Evolutionary conservation across 1,140 invertebrate genomes (phyloP).

Genomic region (Ptiloglossa arizonensis): DNA sequence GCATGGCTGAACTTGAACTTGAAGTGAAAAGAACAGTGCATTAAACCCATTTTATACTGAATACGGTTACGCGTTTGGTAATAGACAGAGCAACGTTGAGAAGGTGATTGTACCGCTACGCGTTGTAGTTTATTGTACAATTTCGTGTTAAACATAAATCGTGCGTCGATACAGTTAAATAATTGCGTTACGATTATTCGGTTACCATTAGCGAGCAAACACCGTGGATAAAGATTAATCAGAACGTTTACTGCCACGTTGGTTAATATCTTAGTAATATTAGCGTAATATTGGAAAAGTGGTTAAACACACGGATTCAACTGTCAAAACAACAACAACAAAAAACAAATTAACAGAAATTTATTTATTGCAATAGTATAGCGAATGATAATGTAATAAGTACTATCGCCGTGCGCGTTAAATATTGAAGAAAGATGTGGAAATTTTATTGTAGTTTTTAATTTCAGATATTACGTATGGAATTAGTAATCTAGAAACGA

Average conservation of each 20-base stretch:
- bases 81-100: too few species aligned
- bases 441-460: not conserved
- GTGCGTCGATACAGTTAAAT: too few species aligned
- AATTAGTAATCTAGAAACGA: not conserved
- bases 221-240: not conserved
- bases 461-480: not conserved
- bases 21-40: not conserved
- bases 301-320: not conserved
- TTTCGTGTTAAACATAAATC: too few species aligned
- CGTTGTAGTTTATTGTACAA: too few species aligned
- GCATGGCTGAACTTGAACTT: not conserved
- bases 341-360: not conserved
- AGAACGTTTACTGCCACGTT: too few species aligned
- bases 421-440: not conserved
- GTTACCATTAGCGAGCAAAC: too few species aligned
- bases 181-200: too few species aligned
- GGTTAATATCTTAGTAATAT: too few species aligned
- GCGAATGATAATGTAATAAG: not conserved
- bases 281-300: too few species aligned
- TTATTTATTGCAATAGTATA: not conserved
- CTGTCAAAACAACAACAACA: not conserved
- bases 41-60: not conserved
- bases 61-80: not conserved
- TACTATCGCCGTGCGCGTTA: not conserved
- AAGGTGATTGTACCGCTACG: too few species aligned